Base-by-base conservation (phyloP, 2,888 invertebrate species). In the Agonum fuliginosum region DNA sequence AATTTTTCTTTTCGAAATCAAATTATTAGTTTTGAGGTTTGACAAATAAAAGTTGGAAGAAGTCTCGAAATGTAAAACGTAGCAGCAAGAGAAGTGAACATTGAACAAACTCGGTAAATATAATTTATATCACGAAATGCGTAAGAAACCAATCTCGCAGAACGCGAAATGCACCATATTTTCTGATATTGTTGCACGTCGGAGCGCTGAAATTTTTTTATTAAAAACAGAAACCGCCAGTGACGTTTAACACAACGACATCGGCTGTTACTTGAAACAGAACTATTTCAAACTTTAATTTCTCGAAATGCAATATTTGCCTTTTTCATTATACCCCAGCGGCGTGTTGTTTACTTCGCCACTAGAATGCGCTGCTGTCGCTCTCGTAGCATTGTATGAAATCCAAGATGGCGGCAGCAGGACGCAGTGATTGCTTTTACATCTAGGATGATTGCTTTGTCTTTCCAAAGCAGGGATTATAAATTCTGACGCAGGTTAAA, bases 221-320 rank as follows among this genome's bases (percentile, higher is more conserved):
- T 62, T 62, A 62, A 62, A 62, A 62, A 62, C 17, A 62, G 34
- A 62, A 62, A 62, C n/a, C n/a, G 34, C 62, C 8, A 6, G 30
- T 6, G 14, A 6, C 0, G 37, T 34, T 12, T 37, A 62, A 30
- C 48, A 27, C 34, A 62, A 37, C 34, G 17, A 17, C 62, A 34
- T 62, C 62, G 62, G 10, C 17, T 62, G 62, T 62, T 62, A 37
- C 54, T 62, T 62, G 34, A 12, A n/a, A n/a, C n/a, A n/a, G n/a
- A n/a, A 62, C 34, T 62, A 62, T 62, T 62, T 62, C 62, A 24
- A 54, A 62, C 62, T 62, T 62, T 62, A 62, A 62, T 62, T 62
- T 62, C 34, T 62, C 14, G 62, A 62, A 62, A 62, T 62, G 62
- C 37, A 62, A 62, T 62, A 62, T 62, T 62, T 62, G 37, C 62